These are phyloP conservation scores for Diplodus puntazzo DNA, from an alignment of 2,797 vertebrate species.

Conservation along the genomic window DNA sequence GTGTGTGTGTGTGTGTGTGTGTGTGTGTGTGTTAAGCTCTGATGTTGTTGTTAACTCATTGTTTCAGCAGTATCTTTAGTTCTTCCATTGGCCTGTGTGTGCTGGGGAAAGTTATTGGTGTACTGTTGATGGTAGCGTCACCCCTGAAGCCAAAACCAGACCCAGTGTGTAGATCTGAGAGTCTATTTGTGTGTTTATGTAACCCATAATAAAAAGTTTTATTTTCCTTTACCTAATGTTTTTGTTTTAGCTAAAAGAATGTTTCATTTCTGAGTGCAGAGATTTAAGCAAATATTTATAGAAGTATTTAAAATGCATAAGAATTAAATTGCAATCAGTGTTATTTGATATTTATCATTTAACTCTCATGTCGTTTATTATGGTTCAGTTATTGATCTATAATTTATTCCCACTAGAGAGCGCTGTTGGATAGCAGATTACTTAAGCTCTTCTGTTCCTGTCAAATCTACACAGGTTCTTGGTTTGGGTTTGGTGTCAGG, in stretches of 20 bases:
- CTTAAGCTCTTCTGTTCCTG: background rate
- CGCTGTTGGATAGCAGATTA: background rate
- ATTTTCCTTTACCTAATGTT: background rate
- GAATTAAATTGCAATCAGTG: no score
- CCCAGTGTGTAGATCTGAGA: conserved; percentile 49
- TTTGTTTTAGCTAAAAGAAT: background rate
- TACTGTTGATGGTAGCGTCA: conserved; percentile 80
- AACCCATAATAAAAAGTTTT: background rate
- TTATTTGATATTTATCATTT: background rate
- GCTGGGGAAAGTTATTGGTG: conserved; percentile 84
- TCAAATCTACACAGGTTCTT: conserved; percentile 38
- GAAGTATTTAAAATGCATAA: background rate
- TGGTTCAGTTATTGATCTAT: background rate
- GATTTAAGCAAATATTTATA: background rate
- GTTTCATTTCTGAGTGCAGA: background rate
- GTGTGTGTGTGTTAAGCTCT: background rate
- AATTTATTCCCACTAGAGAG: conserved; percentile 44
- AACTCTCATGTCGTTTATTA: conserved; percentile 5
- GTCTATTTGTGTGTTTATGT: background rate
- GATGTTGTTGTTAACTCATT: conserved; percentile 14
- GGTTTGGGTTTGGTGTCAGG: conserved; percentile 62
- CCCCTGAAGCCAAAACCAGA: conserved; percentile 65
- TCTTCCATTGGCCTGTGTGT: conserved; percentile 73
- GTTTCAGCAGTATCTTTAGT: conserved; percentile 55
- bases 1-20: background rate